These are phyloP conservation scores for Coregonus sp. DNA, from an alignment of 2,797 vertebrate genomes.

Conservation along the genomic window DNA sequence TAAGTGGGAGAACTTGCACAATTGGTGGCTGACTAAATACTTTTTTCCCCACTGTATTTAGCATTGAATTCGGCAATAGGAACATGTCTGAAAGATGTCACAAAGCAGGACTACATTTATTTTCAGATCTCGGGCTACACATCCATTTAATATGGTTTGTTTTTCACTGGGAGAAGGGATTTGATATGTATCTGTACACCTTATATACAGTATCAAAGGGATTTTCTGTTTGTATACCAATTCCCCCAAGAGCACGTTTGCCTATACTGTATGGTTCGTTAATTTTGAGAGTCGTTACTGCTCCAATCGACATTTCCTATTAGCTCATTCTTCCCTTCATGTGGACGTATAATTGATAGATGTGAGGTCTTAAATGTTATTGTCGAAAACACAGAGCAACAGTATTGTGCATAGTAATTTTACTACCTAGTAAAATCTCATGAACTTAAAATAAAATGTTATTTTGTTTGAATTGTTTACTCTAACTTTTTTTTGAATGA, in stretches of 20 bases:
- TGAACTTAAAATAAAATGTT: neutral
- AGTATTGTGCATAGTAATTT: neutral
- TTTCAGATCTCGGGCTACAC: conserved; percentile 29
- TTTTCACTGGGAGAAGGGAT: conserved; percentile 21
- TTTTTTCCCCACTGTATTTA: too few relatives aligned
- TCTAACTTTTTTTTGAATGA: neutral
- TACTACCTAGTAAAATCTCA: neutral
- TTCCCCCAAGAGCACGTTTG: too few relatives aligned
- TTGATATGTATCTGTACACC: conserved; percentile 13
- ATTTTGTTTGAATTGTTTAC: neutral
- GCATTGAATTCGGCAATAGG: too few relatives aligned
- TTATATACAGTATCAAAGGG: conserved; percentile 7
- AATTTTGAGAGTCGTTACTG: too few relatives aligned
- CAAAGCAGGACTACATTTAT: too few relatives aligned
- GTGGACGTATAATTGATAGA: neutral
- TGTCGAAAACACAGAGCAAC: neutral
- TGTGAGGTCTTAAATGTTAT: neutral
- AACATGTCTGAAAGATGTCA: too few relatives aligned
- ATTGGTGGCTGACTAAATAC: too few relatives aligned
- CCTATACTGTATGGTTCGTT: too few relatives aligned
- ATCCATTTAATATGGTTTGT: conserved; percentile 30
- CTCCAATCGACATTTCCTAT: conserved; percentile 16
- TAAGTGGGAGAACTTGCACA: too few relatives aligned
- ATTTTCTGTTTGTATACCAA: too few relatives aligned
- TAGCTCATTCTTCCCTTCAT: conserved; percentile 4